Percentiles rank a stretch among this genome's conserved stretches.
Evolutionary conservation across 30 jellyfish, hydroid and myxozoan genomes (phyloP).

Genomic region (Turritopsis rubra): DNA sequence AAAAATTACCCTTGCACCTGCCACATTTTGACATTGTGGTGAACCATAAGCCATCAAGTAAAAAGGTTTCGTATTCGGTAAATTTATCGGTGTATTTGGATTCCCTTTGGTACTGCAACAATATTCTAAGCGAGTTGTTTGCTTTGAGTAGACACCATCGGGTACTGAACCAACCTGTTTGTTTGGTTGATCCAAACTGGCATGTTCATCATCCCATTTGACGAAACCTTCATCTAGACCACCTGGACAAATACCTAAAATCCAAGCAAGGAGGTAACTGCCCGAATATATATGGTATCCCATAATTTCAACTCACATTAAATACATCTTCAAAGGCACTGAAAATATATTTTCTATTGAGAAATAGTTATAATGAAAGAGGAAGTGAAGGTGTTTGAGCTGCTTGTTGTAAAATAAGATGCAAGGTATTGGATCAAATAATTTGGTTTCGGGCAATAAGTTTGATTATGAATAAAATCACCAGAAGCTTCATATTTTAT

Average conservation of each 20-base stretch:
- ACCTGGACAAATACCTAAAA: conserved; percentile 80
- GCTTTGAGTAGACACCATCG: conserved; percentile 69
- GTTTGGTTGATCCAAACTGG: conserved; percentile 62
- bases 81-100: conserved; percentile 62
- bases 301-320: no score
- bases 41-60: conserved; percentile 81
- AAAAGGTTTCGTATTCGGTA: conserved; percentile 87
- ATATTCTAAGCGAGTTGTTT: conserved; percentile 55
- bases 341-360: no score
- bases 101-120: conserved; percentile 89
- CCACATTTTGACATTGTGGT: conserved; percentile 89
- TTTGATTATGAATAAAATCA: no score
- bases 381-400: no score
- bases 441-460: no score
- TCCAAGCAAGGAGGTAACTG: neutral
- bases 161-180: conserved; percentile 85
- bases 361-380: no score
- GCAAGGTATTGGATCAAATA: no score
- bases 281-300: no score
- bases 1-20: conserved; percentile 79
- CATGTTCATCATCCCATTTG: conserved; percentile 95
- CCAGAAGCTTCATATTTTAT: no score
- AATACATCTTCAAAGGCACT: no score
- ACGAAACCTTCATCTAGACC: conserved; percentile 92
- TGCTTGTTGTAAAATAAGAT: no score